phyloP scores from a whole-genome alignment of 2,888 invertebrate species.

The Lithophane leautieri region DNA sequence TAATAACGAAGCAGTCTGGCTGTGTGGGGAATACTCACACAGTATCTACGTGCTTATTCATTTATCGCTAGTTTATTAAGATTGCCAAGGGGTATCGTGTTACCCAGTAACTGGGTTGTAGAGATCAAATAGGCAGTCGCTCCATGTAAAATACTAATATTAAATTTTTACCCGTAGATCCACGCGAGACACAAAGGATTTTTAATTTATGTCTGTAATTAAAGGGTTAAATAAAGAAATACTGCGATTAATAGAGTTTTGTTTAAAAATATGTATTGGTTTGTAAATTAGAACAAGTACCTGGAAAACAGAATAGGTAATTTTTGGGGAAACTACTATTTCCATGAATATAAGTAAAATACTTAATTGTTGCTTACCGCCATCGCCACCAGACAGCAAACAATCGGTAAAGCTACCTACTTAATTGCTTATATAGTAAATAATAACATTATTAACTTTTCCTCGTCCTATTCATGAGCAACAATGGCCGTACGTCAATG shows the following conservation, averaged over 20 bases:
- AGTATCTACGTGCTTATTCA: too few species aligned
- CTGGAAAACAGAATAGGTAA: too few species aligned
- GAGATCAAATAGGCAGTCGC: not conserved
- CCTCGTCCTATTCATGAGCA: slow-evolving; percentile 48
- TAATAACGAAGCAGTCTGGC: not conserved
- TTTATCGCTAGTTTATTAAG: not conserved
- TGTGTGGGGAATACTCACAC: not conserved
- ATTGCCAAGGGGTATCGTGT: not conserved
- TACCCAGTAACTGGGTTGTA: not conserved
- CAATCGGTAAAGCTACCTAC: not conserved
- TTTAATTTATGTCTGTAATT: too few species aligned
- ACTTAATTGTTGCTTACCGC: not conserved
- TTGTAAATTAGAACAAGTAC: too few species aligned
- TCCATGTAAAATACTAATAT: not conserved
- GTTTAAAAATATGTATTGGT: too few species aligned
- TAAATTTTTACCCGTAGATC: too few species aligned
- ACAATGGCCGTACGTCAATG: slow-evolving; percentile 57
- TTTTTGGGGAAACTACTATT: not conserved
- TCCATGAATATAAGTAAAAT: slow-evolving; percentile 4
- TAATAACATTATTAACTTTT: slow-evolving; percentile 19
- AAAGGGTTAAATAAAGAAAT: too few species aligned
- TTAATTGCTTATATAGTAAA: slow-evolving; percentile 15
- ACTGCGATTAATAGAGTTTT: too few species aligned
- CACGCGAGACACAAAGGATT: too few species aligned
- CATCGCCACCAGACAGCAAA: not conserved